These are phyloP conservation scores for Cygnus atratus DNA, from an alignment of 2,113 vertebrate species.

Conservation along the genomic window DNA sequence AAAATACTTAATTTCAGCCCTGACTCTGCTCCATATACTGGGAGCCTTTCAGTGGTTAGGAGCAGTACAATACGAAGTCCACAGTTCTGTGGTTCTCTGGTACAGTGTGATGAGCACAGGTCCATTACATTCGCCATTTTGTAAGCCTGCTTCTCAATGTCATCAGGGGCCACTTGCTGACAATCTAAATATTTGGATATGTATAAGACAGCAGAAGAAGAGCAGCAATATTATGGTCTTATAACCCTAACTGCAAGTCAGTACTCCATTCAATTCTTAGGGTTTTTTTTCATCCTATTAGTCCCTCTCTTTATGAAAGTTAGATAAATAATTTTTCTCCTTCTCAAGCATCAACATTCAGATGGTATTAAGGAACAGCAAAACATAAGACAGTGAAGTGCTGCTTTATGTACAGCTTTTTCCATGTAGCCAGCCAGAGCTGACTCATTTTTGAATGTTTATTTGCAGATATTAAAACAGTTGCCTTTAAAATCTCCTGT, in stretches of 20 bases:
- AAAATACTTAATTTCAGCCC: background rate
- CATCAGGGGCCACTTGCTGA: background rate
- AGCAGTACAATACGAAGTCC: background rate
- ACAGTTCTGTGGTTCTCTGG: background rate
- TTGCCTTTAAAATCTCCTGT: background rate
- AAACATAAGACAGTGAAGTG: background rate
- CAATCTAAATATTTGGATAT: background rate
- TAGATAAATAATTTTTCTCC: background rate
- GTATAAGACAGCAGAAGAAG: background rate
- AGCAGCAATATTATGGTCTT: rapidly evolving
- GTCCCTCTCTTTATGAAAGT: background rate
- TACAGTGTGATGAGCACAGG: rapidly evolving
- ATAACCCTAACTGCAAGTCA: background rate
- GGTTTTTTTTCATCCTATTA: background rate
- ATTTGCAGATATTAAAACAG: background rate
- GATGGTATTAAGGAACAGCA: background rate
- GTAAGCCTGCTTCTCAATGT: background rate
- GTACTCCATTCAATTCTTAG: background rate
- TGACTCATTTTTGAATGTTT: conserved; percentile 7
- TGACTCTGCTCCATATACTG: rapidly evolving
- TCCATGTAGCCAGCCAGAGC: background rate
- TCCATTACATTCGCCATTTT: background rate
- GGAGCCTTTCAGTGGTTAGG: background rate
- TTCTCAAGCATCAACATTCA: background rate
- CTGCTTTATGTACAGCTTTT: background rate